Evolutionary conservation across 2,113 vertebrate genomes (phyloP).

Genomic region (Elanus axillaris): DNA sequence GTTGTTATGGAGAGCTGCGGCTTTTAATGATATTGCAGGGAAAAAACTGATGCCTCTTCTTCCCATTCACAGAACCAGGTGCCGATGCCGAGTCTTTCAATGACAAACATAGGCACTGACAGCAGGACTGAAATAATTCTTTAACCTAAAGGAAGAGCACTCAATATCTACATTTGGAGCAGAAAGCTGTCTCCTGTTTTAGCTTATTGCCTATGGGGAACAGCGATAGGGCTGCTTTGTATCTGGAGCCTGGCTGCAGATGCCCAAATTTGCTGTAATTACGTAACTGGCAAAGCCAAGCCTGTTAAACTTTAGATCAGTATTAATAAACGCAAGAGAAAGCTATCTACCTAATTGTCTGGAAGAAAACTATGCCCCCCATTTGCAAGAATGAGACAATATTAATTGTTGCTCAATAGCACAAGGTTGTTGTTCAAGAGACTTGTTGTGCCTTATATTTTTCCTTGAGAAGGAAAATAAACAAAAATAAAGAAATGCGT

Average conservation of each 20-base stretch:
- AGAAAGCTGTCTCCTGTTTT: neutral
- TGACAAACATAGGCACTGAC: neutral
- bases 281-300: neutral
- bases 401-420: constrained; percentile 21
- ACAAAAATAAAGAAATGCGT: neutral
- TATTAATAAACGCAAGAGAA: constrained; percentile 24
- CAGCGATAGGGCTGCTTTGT: neutral
- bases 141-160: neutral
- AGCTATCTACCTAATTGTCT: constrained; percentile 43
- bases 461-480: neutral
- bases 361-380: neutral
- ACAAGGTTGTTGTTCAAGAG: neutral
- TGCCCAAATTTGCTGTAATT: constrained; percentile 16
- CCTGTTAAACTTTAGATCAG: constrained; percentile 35
- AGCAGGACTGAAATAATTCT: neutral
- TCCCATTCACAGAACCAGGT: neutral
- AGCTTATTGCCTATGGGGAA: neutral
- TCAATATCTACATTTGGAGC: neutral
- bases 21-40: neutral
- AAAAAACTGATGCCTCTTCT: neutral
- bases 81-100: neutral
- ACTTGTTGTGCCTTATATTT: constrained; percentile 17
- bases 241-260: neutral
- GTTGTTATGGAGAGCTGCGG: neutral
- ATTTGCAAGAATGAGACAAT: constrained; percentile 44